Evolutionary conservation across 2,113 vertebrate genomes (phyloP).

Genomic region (Vireo altiloquus): DNA sequence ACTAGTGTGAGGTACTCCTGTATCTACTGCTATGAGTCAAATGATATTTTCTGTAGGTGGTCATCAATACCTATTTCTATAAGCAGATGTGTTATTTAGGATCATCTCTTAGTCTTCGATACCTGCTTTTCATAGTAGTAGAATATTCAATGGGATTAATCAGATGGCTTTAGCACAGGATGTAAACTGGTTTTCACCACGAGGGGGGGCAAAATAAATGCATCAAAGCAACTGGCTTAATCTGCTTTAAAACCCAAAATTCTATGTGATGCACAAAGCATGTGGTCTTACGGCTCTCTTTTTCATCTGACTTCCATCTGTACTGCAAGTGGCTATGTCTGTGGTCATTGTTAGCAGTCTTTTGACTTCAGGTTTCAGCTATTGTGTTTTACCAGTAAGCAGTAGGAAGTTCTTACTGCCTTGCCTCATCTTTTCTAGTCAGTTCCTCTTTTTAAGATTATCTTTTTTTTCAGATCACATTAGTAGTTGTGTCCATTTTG

Average conservation of each 20-base stretch:
- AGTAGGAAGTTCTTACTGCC: not conserved
- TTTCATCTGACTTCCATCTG: not conserved
- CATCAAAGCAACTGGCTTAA: not conserved
- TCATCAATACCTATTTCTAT: not conserved
- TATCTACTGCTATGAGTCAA: not conserved
- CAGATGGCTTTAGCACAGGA: not conserved
- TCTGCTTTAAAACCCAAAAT: not conserved
- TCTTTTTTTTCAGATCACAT: accelerated
- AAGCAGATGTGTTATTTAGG: not conserved
- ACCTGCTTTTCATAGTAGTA: not conserved
- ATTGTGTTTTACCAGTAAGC: not conserved
- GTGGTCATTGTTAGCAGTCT: not conserved
- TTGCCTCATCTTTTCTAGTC: not conserved
- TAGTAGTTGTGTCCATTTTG: not conserved
- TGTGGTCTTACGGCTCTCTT: not conserved
- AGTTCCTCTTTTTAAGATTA: not conserved
- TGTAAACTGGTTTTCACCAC: slow-evolving; percentile 11
- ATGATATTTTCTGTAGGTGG: not conserved
- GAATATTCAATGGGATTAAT: not conserved
- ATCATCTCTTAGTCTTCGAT: not conserved
- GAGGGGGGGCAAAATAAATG: slow-evolving; percentile 37
- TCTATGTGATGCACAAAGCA: not conserved
- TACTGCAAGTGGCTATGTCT: not conserved
- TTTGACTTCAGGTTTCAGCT: not conserved
- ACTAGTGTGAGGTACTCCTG: not conserved